Conservation (phyloP, 2,113 vertebrate species). For the Serilophus lunatus region DNA sequence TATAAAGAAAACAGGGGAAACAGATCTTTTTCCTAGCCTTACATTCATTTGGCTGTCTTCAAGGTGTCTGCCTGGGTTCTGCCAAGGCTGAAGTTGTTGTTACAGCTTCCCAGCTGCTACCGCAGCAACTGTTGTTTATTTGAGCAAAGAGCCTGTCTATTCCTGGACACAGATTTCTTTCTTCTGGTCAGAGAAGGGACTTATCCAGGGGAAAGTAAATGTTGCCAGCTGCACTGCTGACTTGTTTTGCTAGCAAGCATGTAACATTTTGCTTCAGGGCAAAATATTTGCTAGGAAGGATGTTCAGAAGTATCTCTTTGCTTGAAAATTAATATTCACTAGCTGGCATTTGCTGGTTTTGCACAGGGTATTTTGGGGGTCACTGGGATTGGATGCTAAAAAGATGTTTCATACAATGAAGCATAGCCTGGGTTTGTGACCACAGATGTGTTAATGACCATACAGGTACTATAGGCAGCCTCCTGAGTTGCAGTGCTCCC, state of each 20-base stretch:
- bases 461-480: not conserved
- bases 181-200: conserved; percentile 8
- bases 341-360: not conserved
- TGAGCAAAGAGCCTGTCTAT: not conserved
- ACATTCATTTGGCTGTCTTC: conserved; percentile 26
- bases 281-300: not conserved
- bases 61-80: not conserved
- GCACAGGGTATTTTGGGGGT: not conserved
- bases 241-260: not conserved
- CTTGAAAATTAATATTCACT: not conserved
- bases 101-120: conserved; percentile 19
- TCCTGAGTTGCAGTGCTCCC: not conserved
- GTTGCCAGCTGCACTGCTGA: not conserved
- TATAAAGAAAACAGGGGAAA: not conserved
- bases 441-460: fast-evolving
- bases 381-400: not conserved
- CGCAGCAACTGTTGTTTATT: not conserved
- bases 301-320: not conserved
- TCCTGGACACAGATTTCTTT: not conserved
- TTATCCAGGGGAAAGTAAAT: not conserved
- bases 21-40: not conserved
- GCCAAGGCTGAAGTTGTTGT: conserved; percentile 27
- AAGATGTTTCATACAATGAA: not conserved
- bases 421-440: not conserved
- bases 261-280: not conserved